These are phyloP conservation scores for Camponotus fellah DNA, from an alignment of 2,888 invertebrate genomes.

Conservation along the genomic window DNA sequence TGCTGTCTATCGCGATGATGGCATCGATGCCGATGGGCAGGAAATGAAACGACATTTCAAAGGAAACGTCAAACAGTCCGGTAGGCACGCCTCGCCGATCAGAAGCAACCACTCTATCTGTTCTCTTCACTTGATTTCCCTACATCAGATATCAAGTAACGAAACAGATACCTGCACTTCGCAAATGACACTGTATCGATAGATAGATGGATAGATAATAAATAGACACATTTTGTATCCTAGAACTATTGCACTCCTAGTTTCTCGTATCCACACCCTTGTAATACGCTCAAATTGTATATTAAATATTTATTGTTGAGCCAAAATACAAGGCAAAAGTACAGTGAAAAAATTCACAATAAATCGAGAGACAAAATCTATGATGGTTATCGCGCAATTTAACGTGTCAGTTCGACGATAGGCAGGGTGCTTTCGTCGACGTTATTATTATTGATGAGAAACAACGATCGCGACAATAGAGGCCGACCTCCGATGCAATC, in stretches of 20 bases:
- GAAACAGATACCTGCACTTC: slow-evolving; percentile 36
- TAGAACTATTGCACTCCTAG: background rate
- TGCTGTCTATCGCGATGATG: slow-evolving; percentile 68
- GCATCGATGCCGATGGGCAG: slow-evolving; percentile 70
- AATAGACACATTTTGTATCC: background rate
- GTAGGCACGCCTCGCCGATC: slow-evolving; percentile 65
- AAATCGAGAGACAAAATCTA: background rate
- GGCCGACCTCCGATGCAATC: slow-evolving; percentile 54
- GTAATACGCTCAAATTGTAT: background rate
- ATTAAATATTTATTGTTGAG: background rate
- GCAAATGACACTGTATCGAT: slow-evolving; percentile 7
- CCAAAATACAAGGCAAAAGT: background rate
- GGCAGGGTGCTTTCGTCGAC: slow-evolving; percentile 32
- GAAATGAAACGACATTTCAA: slow-evolving; percentile 74
- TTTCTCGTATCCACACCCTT: background rate
- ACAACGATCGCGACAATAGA: slow-evolving; percentile 43
- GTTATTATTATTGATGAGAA: slow-evolving; percentile 44
- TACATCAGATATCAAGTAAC: slow-evolving; percentile 51
- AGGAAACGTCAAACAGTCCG: slow-evolving; percentile 71
- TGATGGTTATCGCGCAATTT: background rate
- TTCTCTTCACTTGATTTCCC: slow-evolving; percentile 48
- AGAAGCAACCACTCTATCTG: slow-evolving; percentile 52
- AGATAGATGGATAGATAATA: background rate
- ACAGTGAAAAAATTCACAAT: background rate
- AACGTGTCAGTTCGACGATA: background rate